Evolutionary conservation across 2,113 vertebrate species (phyloP).

Genomic region (Falcunculus frontatus): DNA sequence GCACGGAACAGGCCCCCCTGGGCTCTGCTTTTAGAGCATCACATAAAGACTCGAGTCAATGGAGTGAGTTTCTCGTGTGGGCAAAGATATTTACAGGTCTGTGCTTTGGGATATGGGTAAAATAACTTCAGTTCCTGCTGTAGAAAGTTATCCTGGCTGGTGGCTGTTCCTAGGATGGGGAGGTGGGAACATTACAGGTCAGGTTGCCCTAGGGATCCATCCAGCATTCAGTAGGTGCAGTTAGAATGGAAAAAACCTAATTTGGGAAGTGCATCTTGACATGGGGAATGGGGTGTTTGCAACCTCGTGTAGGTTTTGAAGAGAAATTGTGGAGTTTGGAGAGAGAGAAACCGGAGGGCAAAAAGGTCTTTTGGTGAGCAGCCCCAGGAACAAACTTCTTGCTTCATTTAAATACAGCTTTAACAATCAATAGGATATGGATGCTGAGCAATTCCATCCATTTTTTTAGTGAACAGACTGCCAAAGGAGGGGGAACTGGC

Average conservation of each 20-base stretch:
- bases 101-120: neutral
- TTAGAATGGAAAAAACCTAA: neutral
- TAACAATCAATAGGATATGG: neutral
- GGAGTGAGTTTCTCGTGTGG: neutral
- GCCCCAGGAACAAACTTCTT: neutral
- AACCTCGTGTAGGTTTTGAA: neutral
- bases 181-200: neutral
- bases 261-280: neutral
- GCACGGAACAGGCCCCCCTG: neutral
- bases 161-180: neutral
- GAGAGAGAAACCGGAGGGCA: neutral
- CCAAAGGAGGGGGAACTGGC: neutral
- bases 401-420: neutral
- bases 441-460: neutral
- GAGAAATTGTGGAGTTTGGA: neutral
- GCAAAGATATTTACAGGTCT: neutral
- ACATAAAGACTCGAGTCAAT: accelerated
- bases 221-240: neutral
- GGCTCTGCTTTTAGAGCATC: neutral
- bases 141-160: neutral
- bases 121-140: neutral
- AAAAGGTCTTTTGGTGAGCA: neutral
- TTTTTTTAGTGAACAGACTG: neutral
- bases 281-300: neutral
- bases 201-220: neutral